Evolutionary conservation across 2,113 vertebrate species (phyloP).

Genomic region (Sorex fumeus): DNA sequence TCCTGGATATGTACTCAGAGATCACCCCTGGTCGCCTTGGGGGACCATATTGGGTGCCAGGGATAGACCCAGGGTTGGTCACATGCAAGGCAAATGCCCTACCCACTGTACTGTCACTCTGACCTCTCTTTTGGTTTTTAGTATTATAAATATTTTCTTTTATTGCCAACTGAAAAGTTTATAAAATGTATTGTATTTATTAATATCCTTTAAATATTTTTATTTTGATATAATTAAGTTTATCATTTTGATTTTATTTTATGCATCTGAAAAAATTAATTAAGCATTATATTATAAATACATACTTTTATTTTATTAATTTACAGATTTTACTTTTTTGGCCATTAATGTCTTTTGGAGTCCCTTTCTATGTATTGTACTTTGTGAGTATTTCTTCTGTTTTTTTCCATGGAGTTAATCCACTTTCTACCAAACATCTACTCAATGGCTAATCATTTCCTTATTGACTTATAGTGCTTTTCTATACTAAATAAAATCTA

Average conservation of each 20-base stretch:
- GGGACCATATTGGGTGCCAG: too few relatives aligned
- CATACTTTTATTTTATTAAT: not conserved
- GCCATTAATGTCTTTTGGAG: not conserved
- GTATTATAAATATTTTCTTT: not conserved
- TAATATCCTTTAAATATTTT: not conserved
- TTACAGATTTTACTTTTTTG: slow-evolving; percentile 20
- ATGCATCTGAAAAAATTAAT: not conserved
- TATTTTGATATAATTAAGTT: slow-evolving; percentile 23
- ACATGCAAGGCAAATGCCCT: too few relatives aligned
- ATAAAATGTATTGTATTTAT: not conserved
- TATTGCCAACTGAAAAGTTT: not conserved
- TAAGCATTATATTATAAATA: not conserved
- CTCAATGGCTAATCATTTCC: not conserved
- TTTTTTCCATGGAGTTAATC: not conserved
- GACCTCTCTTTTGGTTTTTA: not conserved
- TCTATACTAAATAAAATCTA: slow-evolving; percentile 2
- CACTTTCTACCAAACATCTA: not conserved
- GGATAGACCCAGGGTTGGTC: too few relatives aligned
- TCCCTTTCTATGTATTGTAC: not conserved
- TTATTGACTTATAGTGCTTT: not conserved
- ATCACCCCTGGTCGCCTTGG: too few relatives aligned
- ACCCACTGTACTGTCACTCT: too few relatives aligned
- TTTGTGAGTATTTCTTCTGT: not conserved
- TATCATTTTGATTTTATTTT: slow-evolving; percentile 1
- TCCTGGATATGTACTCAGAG: too few relatives aligned